Evolutionary conservation across 37 sponge, comb jelly and placozoan genomes (phyloP), one percentile per base, ranked within the genome.

Genomic region (Spongia lamella): DNA sequence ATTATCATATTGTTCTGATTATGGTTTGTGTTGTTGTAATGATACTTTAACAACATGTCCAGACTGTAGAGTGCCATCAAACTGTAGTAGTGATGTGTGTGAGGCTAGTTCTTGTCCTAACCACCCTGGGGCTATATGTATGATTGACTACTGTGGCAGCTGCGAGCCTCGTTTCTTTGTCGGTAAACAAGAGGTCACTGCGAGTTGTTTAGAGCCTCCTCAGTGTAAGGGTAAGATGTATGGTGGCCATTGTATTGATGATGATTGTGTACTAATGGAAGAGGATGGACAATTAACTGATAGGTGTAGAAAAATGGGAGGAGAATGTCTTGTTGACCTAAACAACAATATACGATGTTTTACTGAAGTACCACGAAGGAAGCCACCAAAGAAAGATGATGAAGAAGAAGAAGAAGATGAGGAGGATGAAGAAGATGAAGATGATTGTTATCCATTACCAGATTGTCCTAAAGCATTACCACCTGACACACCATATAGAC

Each of bases 81-180:
- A 34, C 36, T 72, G 73, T 27, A 32, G 37, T 3, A 35, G 34
- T 1, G 58, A 72, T 53, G 39, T 58, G 1, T 72, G 73, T 56
- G 27, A 38, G 0, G 57, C 17, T 30, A 31, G n/a, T 20, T 55
- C 57, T 1, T 72, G 73, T 38, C 73, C 73, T 29, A 38, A 56
- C 36, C 56, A 72, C 38, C 73, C 73, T 15, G 58, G n/a, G 22
- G 73, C 73, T 56, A 24, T 29, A 14, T 72, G 73, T 38, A 9
- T 30, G 17, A 27, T 3, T 17, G 30, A 29, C 21, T 72, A 43
- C 47, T 43, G 73, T 56, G 73, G 73, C 0, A 54, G 73, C 38
- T 72, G 73, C 30, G 59, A 72, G 9, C 47, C 47, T 13, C 47
- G 47, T 43, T 43, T 43, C 47, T 43, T 43, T 9, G 7, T 43